phyloP scores from a whole-genome alignment of 2,797 vertebrate genomes.

The Meriones psammophilus region DNA sequence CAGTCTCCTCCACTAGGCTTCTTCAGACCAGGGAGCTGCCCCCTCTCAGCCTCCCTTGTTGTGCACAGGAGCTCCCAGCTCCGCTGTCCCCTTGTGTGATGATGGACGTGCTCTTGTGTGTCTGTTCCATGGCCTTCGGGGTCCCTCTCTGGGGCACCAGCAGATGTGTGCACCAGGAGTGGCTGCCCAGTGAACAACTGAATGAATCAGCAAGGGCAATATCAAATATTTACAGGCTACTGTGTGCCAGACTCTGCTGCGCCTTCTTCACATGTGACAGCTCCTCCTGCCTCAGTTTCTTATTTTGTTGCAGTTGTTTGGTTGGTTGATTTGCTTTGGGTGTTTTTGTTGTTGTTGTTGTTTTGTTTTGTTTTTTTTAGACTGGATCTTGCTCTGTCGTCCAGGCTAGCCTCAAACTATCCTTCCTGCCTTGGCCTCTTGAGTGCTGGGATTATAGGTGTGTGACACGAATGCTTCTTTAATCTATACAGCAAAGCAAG shows the following conservation, averaged over 20 bases:
- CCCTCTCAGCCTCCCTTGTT: neutral
- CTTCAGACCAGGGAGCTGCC: neutral
- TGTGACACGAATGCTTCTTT: neutral
- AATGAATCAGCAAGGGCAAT: neutral
- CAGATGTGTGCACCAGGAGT: slow-evolving; percentile 1
- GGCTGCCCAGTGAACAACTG: neutral
- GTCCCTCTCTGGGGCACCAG: neutral
- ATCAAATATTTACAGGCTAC: slow-evolving; percentile 20
- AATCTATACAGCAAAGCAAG: neutral
- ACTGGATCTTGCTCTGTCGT: neutral
- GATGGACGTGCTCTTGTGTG: neutral
- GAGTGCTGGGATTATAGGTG: neutral
- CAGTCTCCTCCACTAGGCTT: neutral
- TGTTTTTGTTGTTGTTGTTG: too few species aligned
- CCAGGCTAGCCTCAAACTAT: neutral
- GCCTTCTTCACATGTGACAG: neutral
- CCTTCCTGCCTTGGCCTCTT: neutral
- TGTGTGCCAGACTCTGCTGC: neutral
- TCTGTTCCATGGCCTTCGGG: neutral
- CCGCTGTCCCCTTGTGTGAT: neutral
- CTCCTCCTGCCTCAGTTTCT: neutral
- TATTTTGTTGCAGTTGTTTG: neutral
- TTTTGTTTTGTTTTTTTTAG: neutral
- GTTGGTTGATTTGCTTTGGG: neutral
- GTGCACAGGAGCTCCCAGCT: neutral